These are phyloP conservation scores for Perognathus longimembris DNA, from an alignment of 2,113 vertebrate genomes.

Conservation along the genomic window DNA sequence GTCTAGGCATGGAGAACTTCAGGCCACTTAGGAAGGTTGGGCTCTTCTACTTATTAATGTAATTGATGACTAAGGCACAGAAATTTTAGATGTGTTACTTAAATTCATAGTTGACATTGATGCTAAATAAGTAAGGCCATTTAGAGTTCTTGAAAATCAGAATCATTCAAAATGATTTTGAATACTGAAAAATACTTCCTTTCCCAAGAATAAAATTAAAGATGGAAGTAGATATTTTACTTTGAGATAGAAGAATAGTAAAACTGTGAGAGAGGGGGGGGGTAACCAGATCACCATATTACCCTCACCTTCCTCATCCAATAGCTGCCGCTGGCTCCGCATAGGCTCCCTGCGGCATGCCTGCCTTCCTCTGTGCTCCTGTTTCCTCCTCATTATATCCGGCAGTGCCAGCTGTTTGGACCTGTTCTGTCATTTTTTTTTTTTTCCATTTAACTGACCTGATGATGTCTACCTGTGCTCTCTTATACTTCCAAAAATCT, in stretches of 20 bases:
- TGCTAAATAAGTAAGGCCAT: neutral
- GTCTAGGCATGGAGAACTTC: neutral
- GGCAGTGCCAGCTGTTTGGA: no score
- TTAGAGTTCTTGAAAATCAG: neutral
- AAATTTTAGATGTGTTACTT: neutral
- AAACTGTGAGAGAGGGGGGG: neutral
- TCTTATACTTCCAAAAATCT: neutral
- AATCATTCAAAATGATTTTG: slow-evolving; percentile 23
- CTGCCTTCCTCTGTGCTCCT: neutral
- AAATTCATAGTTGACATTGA: neutral
- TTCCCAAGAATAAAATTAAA: neutral
- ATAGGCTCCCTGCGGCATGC: no score
- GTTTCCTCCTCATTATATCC: neutral
- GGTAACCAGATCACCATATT: neutral
- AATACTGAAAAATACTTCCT: neutral
- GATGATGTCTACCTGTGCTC: accelerated
- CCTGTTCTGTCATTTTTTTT: no score
- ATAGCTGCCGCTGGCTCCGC: no score
- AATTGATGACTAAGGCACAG: neutral
- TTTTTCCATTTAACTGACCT: neutral
- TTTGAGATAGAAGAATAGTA: slow-evolving; percentile 1
- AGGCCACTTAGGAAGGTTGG: neutral
- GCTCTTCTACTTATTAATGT: neutral
- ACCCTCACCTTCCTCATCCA: neutral
- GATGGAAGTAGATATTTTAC: neutral